A percentile compares a stretch with the other conserved stretches of the same genome.
Conservation (phyloP, 2,888 invertebrate genomes). For the Meganola albula region DNA sequence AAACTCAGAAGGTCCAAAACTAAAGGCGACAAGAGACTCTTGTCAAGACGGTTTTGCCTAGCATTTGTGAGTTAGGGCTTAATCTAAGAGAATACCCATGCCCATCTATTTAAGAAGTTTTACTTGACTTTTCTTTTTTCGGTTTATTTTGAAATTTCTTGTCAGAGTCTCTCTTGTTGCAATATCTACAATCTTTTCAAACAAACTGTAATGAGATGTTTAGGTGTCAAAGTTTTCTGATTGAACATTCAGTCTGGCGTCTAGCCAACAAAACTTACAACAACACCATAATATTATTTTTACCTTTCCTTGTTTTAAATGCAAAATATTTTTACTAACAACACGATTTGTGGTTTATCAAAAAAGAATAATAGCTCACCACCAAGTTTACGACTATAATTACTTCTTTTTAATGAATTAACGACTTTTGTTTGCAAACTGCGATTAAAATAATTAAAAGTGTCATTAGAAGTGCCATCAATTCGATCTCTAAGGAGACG, state of each 20-base stretch:
- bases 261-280: constrained; percentile 22
- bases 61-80: no score
- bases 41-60: no score
- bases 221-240: constrained; percentile 22
- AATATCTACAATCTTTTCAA: background rate
- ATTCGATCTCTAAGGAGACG: constrained; percentile 68
- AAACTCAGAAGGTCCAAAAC: no score
- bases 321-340: constrained; percentile 7
- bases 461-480: constrained; percentile 73
- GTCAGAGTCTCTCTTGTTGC: no score
- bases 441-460: constrained; percentile 76
- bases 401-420: constrained; percentile 71
- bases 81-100: no score
- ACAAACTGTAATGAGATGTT: constrained; percentile 22
- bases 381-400: constrained; percentile 43
- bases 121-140: no score
- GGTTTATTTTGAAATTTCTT: no score
- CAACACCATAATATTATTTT: no score
- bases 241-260: constrained; percentile 20
- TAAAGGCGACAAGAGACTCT: no score
- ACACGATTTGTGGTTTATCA: constrained; percentile 23
- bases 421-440: constrained; percentile 67
- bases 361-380: constrained; percentile 31
- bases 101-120: no score
- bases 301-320: constrained; percentile 4